Base-by-base conservation (phyloP, 2,797 vertebrate species). In the Tapirus indicus region DNA sequence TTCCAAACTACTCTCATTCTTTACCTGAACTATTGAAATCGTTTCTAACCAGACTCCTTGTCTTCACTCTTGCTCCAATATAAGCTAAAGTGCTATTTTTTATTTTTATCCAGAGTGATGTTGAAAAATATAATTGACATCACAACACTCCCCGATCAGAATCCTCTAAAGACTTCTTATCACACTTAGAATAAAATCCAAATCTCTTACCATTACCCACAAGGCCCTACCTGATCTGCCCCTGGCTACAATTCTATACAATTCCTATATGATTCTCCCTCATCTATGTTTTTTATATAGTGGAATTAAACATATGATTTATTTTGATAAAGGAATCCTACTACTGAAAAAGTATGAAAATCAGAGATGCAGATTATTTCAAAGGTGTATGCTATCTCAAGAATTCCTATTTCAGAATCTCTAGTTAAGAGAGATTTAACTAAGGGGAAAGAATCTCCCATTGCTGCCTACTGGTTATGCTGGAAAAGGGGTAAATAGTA, bases 351-450 rank as follows among this genome's bases (percentile, higher is more conserved):
- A 84, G 27, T 79, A 0, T 92, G 74, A 83, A 78, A 96, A 91
- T 85, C 44, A 78, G 35, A 92, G 69, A 44, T 27, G 35, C 18
- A n/a, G 29, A 89, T 94, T 58, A 93, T 80, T 91, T 91, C 60
- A 69, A 83, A 93, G 68, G 5, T n/a, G 58, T 14, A 69, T 35
- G 38, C 58, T 90, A 60, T 71, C 75, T 96, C 56, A 84, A 78
- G 35, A 64, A 74, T 74, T 88, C 56, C 27, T 72, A 21, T 35
- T 96, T 92, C 69, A 96, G 44, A 97, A 91, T 89, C 62, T 93
- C 69, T 20, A 94, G 7, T 41, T 68, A 88, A 52, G 72, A 32
- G 32, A 96, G 72, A 64, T 23, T 60, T 92, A 88, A 60, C 62
- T 27, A 86, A 72, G 47, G 35, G 69, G 56, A 71, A 83, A 68